These are phyloP conservation scores for Druceiella hillmani DNA, from an alignment of 2,888 invertebrate species.

Conservation along the genomic window DNA sequence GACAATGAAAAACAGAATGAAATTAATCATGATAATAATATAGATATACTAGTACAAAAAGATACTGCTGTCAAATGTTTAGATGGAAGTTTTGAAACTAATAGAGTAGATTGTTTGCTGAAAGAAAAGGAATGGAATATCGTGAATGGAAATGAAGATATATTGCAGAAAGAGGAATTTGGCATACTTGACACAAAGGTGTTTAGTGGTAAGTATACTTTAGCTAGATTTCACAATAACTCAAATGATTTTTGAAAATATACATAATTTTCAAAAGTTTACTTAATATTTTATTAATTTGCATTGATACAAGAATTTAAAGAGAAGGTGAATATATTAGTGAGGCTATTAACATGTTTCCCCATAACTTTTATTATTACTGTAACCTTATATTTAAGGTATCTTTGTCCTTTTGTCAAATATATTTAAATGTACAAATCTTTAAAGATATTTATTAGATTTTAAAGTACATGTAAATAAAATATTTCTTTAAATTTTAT, in stretches of 20 bases:
- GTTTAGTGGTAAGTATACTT: constrained; percentile 35
- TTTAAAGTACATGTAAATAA: background rate
- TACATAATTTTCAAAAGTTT: background rate
- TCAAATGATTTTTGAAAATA: constrained; percentile 8
- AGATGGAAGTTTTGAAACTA: constrained; percentile 31
- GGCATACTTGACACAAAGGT: constrained; percentile 56
- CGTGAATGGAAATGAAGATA: constrained; percentile 39
- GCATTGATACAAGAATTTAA: background rate
- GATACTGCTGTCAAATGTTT: constrained; percentile 25
- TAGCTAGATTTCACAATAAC: background rate
- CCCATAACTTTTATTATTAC: too few relatives aligned
- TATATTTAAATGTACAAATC: too few relatives aligned
- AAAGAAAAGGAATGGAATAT: constrained; percentile 34
- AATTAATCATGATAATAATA: constrained; percentile 25
- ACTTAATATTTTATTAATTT: background rate
- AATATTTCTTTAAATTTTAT: background rate
- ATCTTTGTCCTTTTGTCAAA: too few relatives aligned
- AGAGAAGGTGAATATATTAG: too few relatives aligned
- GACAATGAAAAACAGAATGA: too few relatives aligned
- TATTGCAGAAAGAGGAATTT: constrained; percentile 35
- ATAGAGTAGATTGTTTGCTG: constrained; percentile 31
- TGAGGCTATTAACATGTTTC: too few relatives aligned
- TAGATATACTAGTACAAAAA: background rate
- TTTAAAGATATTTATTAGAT: too few relatives aligned
- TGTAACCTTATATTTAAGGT: too few relatives aligned